Base-by-base conservation (phyloP, 2,888 invertebrate species). In the Drosophila mercatorum region DNA sequence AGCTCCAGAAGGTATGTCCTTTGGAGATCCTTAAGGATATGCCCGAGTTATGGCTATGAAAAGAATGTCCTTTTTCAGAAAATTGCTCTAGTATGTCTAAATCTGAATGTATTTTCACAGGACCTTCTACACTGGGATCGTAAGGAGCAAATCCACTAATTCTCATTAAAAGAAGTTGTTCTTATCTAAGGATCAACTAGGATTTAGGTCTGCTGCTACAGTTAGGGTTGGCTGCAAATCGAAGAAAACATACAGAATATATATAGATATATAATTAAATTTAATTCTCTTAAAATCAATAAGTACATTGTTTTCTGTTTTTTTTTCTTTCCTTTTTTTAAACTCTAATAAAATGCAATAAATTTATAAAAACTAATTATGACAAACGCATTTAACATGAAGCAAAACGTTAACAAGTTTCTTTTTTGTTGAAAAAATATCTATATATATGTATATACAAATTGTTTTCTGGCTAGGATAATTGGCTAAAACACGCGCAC, bases 321-420 rank as follows among this genome's bases (percentile, higher is more conserved):
- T 31, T 31, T 44, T 34, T 38, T 41, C 14, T 2, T 41, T 40
- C 41, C 11, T 28, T 55, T 40, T 55, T 7, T 62, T 72, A 55
- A 61, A 51, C 63, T 59, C 72, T 80, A 78, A 66, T 81, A 79
- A 86, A 86, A 84, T 84, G 84, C 84, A 78, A 67, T 71, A 68
- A 72, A 72, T 73, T 64, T 63, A 47, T 57, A 74, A 66, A 67
- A 75, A 81, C 64, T 73, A 65, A 72, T 67, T 31, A 58, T 60
- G 44, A 75, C 68, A 64, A 66, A 70, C 52, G 63, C 57, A 68
- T 72, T 67, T 73, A 78, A 70, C 80, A 83, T 57, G 69, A 73
- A 73, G 69, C 78, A 60, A 78, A 72, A 75, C 75, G 58, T 85
- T 75, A 81, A 83, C 81, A 83, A 72, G 36, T n/a, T 57, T 56